phyloP scores from a whole-genome alignment of 2,888 invertebrate genomes.

The Oconnorella tubifera region DNA sequence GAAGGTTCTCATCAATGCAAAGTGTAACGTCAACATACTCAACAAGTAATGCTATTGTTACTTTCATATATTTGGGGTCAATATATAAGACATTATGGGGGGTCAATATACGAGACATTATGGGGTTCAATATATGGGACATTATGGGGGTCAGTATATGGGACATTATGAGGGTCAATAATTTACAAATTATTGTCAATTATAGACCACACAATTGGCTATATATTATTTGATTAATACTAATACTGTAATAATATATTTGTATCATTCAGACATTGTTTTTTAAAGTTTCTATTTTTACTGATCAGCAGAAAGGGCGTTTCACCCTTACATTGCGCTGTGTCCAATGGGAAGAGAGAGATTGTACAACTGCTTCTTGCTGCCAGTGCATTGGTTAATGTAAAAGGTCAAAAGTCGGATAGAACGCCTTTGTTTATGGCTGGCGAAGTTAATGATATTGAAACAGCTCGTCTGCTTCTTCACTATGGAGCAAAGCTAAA shows the following conservation, averaged over 20 bases:
- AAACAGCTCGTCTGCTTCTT: constrained; percentile 26
- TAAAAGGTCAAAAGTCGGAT: constrained; percentile 16
- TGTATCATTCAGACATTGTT: too few relatives aligned
- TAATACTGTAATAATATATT: too few relatives aligned
- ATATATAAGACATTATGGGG: too few relatives aligned
- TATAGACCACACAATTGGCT: too few relatives aligned
- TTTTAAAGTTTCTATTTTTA: background rate
- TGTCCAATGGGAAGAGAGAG: constrained; percentile 25
- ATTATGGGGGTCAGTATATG: too few relatives aligned
- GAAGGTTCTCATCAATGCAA: constrained; percentile 20
- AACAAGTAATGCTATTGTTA: constrained; percentile 18
- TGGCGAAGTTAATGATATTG: constrained; percentile 25
- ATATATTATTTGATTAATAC: too few relatives aligned
- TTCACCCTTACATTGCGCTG: constrained; percentile 32
- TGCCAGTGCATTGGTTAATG: constrained; percentile 27
- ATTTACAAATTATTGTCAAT: too few relatives aligned
- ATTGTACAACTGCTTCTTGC: constrained; percentile 23
- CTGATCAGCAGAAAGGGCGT: constrained; percentile 26
- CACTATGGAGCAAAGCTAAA: constrained; percentile 23
- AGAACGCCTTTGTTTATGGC: constrained; percentile 33
- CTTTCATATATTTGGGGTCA: too few relatives aligned
- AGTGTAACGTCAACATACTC: constrained; percentile 12
- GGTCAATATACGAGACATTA: too few relatives aligned
- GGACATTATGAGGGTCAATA: too few relatives aligned
- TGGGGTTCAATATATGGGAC: too few relatives aligned